These are phyloP conservation scores for Zaprionus gabonicus DNA, from an alignment of 1,140 invertebrate species.

Conservation along the genomic window DNA sequence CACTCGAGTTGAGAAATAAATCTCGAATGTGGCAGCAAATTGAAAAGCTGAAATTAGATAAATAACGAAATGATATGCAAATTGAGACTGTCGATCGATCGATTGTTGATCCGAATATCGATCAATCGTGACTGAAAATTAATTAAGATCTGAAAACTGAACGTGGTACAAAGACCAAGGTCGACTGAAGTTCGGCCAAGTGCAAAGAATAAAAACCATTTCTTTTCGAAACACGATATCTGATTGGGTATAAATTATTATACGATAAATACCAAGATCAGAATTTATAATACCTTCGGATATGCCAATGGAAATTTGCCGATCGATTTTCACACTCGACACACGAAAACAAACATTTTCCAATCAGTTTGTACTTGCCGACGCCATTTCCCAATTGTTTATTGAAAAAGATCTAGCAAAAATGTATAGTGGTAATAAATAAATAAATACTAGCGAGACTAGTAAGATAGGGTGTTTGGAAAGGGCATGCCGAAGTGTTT, in stretches of 20 bases:
- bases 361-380: slow-evolving; percentile 3
- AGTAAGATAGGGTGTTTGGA: neutral
- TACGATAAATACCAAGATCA: slow-evolving; percentile 9
- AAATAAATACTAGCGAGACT: neutral
- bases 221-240: slow-evolving; percentile 22
- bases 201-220: slow-evolving; percentile 25
- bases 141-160: slow-evolving; percentile 22
- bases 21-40: slow-evolving; percentile 27
- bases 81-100: slow-evolving; percentile 30
- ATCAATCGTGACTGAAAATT: slow-evolving; percentile 32
- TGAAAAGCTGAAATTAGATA: slow-evolving; percentile 22
- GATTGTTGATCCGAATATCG: slow-evolving; percentile 23
- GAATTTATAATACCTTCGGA: neutral
- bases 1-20: slow-evolving; percentile 20
- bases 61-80: slow-evolving; percentile 40
- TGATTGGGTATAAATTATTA: slow-evolving; percentile 33
- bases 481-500: neutral
- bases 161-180: slow-evolving; percentile 9
- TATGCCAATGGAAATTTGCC: slow-evolving; percentile 10
- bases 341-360: slow-evolving; percentile 25
- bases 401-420: slow-evolving; percentile 19
- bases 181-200: slow-evolving; percentile 6
- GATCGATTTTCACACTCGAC: slow-evolving; percentile 16
- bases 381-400: slow-evolving; percentile 22
- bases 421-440: slow-evolving; percentile 23